Base-by-base conservation (phyloP, 2,888 invertebrate genomes). In the Synanthedon tipuliformis region DNA sequence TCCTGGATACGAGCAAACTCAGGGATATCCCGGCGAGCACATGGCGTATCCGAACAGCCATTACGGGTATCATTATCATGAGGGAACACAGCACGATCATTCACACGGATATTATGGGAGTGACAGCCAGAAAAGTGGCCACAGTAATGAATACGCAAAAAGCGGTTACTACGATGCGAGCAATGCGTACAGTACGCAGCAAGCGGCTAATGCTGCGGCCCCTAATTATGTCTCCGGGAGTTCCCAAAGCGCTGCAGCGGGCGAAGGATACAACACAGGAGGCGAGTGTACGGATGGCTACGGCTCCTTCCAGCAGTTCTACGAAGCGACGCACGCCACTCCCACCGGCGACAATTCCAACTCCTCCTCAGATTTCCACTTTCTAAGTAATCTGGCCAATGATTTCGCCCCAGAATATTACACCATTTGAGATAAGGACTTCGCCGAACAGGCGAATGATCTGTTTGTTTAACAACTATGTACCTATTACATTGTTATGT, bases 381-480 rank as follows among this genome's bases (percentile, higher is more conserved):
- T 97, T 78, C 89, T 97, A 59, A 95, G 95, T 82, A 96, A 95
- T 77, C 88, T 96, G 71, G 95, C 96, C 59, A 96, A 95, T 77
- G 96, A 96, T 77, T 96, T 96, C 77, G 95, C 94, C 16, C 96
- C 96, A 8, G 96, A 97, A 79, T 96, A 96, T 78, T 96, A 96
- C 78, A 88, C 88, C 75, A 88, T 88, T 81, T 88, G 88, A 88
- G 88, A 88, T 73, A 88, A 88, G 86, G 88, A 88, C 68, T 83
- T 85, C 75, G 82, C 79, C 81, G 87, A 88, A 66, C 84, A 85
- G 80, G 81, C 87, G 73, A 83, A 79, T 69, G 76, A 87, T 78
- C 77, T 88, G 70, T 88, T 88, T 78, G 87, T 84, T 66, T 88
- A 82, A 78, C 64, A 59, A 54, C 60, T 57, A 51, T 59, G 51